phyloP scores from a whole-genome alignment of 2,888 invertebrate species.

The Microctonus brassicae region DNA sequence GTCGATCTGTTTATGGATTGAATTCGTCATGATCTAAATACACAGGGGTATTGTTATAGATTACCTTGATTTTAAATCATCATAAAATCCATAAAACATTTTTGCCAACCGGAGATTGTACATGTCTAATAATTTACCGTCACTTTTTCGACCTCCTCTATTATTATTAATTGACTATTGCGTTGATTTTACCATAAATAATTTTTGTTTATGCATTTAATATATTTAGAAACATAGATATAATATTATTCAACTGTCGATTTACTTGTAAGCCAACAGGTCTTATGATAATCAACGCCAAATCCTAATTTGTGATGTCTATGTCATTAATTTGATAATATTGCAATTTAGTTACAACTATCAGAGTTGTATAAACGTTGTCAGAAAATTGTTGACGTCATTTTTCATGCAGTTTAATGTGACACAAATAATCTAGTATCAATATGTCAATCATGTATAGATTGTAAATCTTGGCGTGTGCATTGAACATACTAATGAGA shows the following conservation, averaged over 20 bases:
- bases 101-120: slow-evolving; percentile 72
- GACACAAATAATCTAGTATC: neutral
- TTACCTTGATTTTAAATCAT: slow-evolving; percentile 60
- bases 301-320: no score
- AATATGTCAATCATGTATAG: neutral
- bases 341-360: neutral
- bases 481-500: neutral
- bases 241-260: neutral
- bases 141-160: slow-evolving; percentile 46
- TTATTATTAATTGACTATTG: slow-evolving; percentile 21
- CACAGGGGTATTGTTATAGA: neutral
- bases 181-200: neutral
- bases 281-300: neutral
- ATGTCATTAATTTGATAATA: no score
- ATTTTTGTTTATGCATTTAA: neutral
- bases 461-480: neutral
- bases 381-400: neutral
- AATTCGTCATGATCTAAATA: neutral
- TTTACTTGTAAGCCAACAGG: neutral
- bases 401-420: neutral
- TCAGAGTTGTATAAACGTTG: neutral
- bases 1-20: neutral
- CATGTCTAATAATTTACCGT: slow-evolving; percentile 71
- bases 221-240: neutral
- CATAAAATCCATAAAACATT: slow-evolving; percentile 68